Evolutionary conservation across 2,888 invertebrate species (phyloP), one percentile per base, ranked within the genome.

Genomic region (Nysson spinosus): DNA sequence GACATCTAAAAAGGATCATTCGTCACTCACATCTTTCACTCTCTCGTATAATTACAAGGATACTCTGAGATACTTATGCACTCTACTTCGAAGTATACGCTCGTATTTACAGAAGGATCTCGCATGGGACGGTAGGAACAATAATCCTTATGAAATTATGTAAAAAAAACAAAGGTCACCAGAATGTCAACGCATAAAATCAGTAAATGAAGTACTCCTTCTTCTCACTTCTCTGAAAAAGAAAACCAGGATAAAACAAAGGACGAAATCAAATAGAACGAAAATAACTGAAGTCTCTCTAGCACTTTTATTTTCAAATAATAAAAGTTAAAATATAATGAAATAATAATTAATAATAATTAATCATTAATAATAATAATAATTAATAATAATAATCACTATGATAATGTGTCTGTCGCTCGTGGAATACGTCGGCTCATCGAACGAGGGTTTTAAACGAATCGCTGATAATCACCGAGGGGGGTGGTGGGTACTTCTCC

Each of bases 261-360:
- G 16, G 51, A 20, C 6, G 43, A 67, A 76, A 76, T 51, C 3
- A 70, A 77, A 70, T 37, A n/a, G 57, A 68, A 67, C 60, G 55
- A 39, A 74, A 73, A 52, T 68, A 83, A 85, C 78, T 81, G 66
- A 83, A 85, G 80, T 83, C 78, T 82, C 78, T 80, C 78, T 81
- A 82, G 75, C 67, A 76, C 78, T 76, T 86, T 86, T 86, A 86
- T 86, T 86, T 72, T 84, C 78, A 83, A 84, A 84, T 84, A 83
- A 84, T 84, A 79, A 83, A 84, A 84, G 78, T 83, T 81, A 82
- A 85, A 85, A 85, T 83, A 83, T 81, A 83, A 82, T 82, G 78
- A 84, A 85, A 84, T 84, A 81, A 85, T 81, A 78, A 69, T 70
- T 68, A 65, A 69, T 61, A 58, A 65, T 60, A 63, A 43, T 56